Evolutionary conservation across 2,888 invertebrate species (phyloP).

Genomic region (Lottia scabra): DNA sequence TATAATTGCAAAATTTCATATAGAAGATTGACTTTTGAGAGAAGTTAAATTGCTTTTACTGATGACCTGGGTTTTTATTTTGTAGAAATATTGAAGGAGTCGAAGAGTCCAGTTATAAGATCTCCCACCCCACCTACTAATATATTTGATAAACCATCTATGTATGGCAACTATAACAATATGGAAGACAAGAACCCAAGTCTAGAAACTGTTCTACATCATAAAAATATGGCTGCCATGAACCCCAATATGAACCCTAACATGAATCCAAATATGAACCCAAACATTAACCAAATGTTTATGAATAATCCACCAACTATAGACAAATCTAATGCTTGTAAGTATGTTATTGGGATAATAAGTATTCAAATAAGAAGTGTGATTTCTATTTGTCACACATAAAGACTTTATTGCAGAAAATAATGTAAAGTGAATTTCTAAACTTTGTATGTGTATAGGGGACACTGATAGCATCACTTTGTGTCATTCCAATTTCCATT

Average conservation of each 20-base stretch:
- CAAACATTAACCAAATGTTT: background rate
- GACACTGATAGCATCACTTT: too few relatives aligned
- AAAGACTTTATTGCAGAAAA: too few relatives aligned
- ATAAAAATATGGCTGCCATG: constrained; percentile 38
- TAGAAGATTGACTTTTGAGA: too few relatives aligned
- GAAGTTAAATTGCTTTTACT: background rate
- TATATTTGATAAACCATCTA: constrained; percentile 38
- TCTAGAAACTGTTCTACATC: constrained; percentile 17
- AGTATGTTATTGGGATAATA: too few relatives aligned
- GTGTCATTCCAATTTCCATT: too few relatives aligned
- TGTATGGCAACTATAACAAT: constrained; percentile 41
- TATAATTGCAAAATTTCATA: too few relatives aligned
- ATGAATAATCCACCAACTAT: background rate
- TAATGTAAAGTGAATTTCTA: too few relatives aligned
- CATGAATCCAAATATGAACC: constrained; percentile 19
- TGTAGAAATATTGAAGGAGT: constrained; percentile 52
- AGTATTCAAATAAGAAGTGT: too few relatives aligned
- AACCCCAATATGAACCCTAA: constrained; percentile 16
- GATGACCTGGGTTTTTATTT: background rate
- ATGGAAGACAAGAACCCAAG: constrained; percentile 37
- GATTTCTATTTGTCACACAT: too few relatives aligned
- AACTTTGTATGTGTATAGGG: too few relatives aligned
- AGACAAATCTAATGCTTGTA: constrained; percentile 34
- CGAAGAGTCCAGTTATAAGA: constrained; percentile 53
- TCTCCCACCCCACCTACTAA: constrained; percentile 48